Evolutionary conservation across 2,888 invertebrate genomes (phyloP).

Genomic region (Empis stercorea): DNA sequence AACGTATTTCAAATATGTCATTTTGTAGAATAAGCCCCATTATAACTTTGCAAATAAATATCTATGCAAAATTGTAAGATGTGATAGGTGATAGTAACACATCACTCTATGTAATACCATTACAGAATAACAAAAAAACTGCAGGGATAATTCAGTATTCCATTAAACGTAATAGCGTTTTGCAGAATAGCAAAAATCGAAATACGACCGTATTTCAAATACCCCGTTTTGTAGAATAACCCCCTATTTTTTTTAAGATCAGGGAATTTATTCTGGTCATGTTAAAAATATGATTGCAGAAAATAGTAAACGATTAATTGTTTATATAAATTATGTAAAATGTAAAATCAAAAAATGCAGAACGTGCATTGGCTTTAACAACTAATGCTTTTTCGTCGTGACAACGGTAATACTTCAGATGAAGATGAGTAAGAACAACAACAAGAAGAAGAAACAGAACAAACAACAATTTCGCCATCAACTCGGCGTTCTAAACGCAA

Average conservation of each 20-base stretch:
- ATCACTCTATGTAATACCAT: too few relatives aligned
- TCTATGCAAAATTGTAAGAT: too few relatives aligned
- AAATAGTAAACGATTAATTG: conserved; percentile 60
- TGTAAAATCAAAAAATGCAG: conserved; percentile 69
- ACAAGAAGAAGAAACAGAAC: conserved; percentile 24
- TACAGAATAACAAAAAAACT: too few relatives aligned
- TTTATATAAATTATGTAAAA: conserved; percentile 95
- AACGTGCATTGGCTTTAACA: conserved; percentile 60
- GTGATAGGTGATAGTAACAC: too few relatives aligned
- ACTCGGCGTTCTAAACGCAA: conserved; percentile 25
- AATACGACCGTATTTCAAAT: too few relatives aligned
- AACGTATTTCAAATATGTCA: too few relatives aligned
- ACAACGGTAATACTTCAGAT: conserved; percentile 39
- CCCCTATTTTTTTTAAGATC: conserved; percentile 60
- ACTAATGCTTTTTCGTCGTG: conserved; percentile 62
- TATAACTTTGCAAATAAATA: too few relatives aligned
- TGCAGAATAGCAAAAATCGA: too few relatives aligned
- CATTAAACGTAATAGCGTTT: too few relatives aligned
- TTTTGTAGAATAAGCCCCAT: too few relatives aligned
- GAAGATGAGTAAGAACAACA: conserved; percentile 39
- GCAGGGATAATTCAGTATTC: too few relatives aligned
- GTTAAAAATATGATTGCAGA: conserved; percentile 88
- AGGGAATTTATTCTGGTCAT: conserved; percentile 73
- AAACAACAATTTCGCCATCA: conserved; percentile 13
- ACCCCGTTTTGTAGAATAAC: too few relatives aligned